Conservation (phyloP, 2,797 vertebrate species). For the Thunnus albacares region DNA sequence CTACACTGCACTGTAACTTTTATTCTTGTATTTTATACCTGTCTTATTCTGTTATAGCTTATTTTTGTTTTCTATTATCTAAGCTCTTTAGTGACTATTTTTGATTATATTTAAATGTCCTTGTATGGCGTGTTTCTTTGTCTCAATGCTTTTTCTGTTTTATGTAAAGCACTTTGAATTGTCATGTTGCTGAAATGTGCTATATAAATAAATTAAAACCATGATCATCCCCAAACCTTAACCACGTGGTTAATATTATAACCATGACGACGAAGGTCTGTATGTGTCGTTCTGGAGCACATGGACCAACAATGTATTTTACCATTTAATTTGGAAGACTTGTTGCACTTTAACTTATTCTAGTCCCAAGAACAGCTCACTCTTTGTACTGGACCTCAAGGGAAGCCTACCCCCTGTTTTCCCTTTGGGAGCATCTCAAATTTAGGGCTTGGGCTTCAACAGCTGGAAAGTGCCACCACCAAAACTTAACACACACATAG, state of each 20-base stretch:
- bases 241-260: background rate
- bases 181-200: too few relatives aligned
- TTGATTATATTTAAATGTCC: too few relatives aligned
- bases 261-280: background rate
- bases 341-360: background rate
- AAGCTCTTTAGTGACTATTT: too few relatives aligned
- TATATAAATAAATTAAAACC: too few relatives aligned
- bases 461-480: slow-evolving; percentile 2
- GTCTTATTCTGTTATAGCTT: too few relatives aligned
- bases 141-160: too few relatives aligned
- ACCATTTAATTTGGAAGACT: background rate
- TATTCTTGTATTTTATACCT: too few relatives aligned
- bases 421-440: background rate
- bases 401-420: background rate
- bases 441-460: background rate
- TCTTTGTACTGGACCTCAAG: background rate
- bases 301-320: background rate
- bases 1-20: too few relatives aligned
- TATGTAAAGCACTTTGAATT: too few relatives aligned
- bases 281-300: background rate
- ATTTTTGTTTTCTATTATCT: too few relatives aligned
- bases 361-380: background rate
- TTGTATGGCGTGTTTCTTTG: too few relatives aligned
- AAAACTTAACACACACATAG: slow-evolving; percentile 13
- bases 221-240: too few relatives aligned